Evolutionary conservation across 1,140 invertebrate species (phyloP).

Genomic region (Rhyzopertha dominica): DNA sequence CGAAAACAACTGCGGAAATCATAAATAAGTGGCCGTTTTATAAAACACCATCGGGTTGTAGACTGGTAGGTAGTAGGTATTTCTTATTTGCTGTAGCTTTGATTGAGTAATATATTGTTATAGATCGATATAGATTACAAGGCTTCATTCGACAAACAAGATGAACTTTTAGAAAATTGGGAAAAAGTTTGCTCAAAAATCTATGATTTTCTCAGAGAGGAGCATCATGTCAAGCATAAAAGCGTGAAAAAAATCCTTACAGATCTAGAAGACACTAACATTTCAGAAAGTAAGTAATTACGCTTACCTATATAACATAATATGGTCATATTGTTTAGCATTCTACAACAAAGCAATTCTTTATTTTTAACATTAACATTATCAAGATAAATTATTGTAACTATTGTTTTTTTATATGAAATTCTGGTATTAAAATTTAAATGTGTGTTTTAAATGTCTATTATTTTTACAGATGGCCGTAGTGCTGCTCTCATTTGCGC

Average conservation of each 20-base stretch:
- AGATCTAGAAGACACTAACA: no score
- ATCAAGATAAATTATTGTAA: constrained; percentile 3
- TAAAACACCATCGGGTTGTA: constrained; percentile 7
- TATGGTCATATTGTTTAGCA: not conserved
- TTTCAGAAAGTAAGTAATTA: no score
- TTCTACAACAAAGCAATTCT: not conserved
- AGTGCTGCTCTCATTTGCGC: constrained; percentile 1
- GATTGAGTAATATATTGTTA: not conserved
- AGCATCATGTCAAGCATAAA: constrained; percentile 1
- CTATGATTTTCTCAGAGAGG: constrained; percentile 5
- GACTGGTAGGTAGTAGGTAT: constrained; percentile 5
- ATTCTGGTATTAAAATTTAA: not conserved
- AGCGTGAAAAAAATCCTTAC: not conserved
- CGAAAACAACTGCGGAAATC: constrained; percentile 1
- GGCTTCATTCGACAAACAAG: constrained; percentile 2
- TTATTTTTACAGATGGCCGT: constrained; percentile 9
- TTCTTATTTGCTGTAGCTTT: not conserved
- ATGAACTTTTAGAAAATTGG: constrained; percentile 11
- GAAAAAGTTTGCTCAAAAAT: constrained; percentile 1
- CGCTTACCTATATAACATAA: constrained; percentile 7
- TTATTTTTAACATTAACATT: not conserved
- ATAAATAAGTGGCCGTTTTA: constrained; percentile 12
- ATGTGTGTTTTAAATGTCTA: not conserved
- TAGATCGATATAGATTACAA: constrained; percentile 14
- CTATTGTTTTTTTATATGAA: not conserved